Evolutionary conservation across 2,113 vertebrate genomes (phyloP).

Genomic region (Poeciliopsis turrubarensis): DNA sequence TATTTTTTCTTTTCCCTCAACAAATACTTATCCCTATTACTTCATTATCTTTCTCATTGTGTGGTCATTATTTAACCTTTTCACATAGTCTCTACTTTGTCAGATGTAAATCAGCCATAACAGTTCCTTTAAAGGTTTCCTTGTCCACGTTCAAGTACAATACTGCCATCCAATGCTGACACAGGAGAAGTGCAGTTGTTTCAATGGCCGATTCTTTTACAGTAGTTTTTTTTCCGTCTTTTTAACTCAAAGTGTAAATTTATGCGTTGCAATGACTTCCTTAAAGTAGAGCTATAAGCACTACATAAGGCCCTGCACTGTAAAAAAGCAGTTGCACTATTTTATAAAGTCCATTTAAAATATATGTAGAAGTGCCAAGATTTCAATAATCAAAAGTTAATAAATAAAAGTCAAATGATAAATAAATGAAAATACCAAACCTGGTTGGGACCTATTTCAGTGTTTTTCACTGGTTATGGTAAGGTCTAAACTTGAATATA

Average conservation of each 20-base stretch:
- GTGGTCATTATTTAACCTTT: neutral
- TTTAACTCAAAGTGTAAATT: neutral
- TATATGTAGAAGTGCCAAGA: too few relatives aligned
- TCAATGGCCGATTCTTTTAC: neutral
- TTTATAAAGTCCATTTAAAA: neutral
- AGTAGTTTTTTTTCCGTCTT: neutral
- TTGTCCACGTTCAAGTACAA: conserved; percentile 17
- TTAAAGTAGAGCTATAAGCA: neutral
- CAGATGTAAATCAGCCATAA: neutral
- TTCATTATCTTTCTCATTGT: neutral
- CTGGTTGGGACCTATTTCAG: neutral
- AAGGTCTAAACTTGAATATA: neutral
- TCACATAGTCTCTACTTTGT: neutral
- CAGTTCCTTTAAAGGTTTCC: neutral
- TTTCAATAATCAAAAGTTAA: too few relatives aligned
- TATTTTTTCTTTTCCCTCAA: neutral
- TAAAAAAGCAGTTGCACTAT: neutral
- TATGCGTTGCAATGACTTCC: neutral
- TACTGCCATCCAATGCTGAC: conserved; percentile 56
- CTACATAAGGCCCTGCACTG: too few relatives aligned
- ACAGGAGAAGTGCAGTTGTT: conserved; percentile 29
- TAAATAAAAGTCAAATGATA: too few relatives aligned
- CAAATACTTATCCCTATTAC: neutral
- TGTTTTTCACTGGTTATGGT: neutral
- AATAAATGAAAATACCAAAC: neutral